Base-by-base conservation (phyloP, 2,797 vertebrate species). In the Hipposideros larvatus region DNA sequence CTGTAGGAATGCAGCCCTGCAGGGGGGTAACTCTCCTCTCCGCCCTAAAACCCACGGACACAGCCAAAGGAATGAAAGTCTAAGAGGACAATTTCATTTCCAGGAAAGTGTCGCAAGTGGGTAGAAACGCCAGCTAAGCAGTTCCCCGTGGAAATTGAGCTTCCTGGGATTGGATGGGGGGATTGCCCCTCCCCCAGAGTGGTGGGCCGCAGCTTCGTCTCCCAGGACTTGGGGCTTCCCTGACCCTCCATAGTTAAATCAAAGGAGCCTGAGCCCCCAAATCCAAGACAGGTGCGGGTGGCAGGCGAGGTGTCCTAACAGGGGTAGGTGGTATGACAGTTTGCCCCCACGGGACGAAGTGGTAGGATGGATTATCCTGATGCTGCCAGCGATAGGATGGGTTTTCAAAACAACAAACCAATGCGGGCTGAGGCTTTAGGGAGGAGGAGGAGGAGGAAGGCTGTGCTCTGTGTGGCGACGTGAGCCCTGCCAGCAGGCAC, bases 81-180 rank as follows among this genome's bases (percentile, higher is more conserved):
- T 1, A 74, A 65, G 15, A 41, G 24, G 65, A n/a, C 31, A 59
- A 75, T 11, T 11, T 26, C 4, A 0, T 15, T 82, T 46, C 83
- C n/a, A 51, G 74, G 21, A 41, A 61, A 14, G 16, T 1, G 28
- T 61, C n/a, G 1, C 19, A 9, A 84, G 5, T 0, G 9, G 7
- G 18, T 7, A 41, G 74, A 10, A 11, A 3, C 5, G 13, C 26
- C 31, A 15, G 0, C 31, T 28, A 57, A 78, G 24, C 3, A 0
- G 7, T 15, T 21, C 8, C 9, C 55, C 0, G 0, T 2, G 22
- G 28, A 28, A n/a, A 28, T 68, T 37, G 7, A 43, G 34, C 24
- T 22, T 43, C 22, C 2, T 0, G 22, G 3, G 2, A 19, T 71
- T 19, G 48, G 57, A 26, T 0, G 2, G 41, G 0, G 0, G 3